phyloP scores from a whole-genome alignment of 2,888 invertebrate genomes.

The Anodontia alba region DNA sequence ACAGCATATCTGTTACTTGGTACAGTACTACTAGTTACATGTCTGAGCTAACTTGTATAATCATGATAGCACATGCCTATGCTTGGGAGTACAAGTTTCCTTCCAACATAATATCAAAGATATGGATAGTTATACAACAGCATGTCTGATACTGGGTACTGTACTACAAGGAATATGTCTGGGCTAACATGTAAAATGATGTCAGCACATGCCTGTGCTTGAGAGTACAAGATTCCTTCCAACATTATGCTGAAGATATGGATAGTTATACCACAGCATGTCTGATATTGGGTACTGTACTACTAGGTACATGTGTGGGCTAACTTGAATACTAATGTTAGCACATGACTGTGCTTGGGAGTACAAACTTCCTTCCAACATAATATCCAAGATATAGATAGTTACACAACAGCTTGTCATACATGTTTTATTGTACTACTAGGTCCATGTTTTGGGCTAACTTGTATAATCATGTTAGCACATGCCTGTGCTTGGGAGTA shows the following conservation, averaged over 20 bases:
- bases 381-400: background rate
- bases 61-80: background rate
- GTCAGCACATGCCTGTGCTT: conserved; percentile 2
- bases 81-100: background rate
- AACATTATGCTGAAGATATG: too few species aligned
- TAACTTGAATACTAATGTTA: background rate
- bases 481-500: conserved; percentile 1
- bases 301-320: background rate
- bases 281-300: background rate
- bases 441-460: background rate
- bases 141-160: background rate
- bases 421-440: background rate
- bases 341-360: background rate
- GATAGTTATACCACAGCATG: too few species aligned
- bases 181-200: background rate
- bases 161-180: background rate
- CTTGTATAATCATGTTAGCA: background rate
- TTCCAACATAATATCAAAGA: background rate
- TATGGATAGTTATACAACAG: background rate
- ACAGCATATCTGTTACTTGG: background rate
- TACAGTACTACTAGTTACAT: background rate
- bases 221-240: background rate
- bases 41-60: background rate
- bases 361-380: background rate
- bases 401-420: background rate